Evolutionary conservation across 2,888 invertebrate species (phyloP).

Genomic region (Lithophane socia): DNA sequence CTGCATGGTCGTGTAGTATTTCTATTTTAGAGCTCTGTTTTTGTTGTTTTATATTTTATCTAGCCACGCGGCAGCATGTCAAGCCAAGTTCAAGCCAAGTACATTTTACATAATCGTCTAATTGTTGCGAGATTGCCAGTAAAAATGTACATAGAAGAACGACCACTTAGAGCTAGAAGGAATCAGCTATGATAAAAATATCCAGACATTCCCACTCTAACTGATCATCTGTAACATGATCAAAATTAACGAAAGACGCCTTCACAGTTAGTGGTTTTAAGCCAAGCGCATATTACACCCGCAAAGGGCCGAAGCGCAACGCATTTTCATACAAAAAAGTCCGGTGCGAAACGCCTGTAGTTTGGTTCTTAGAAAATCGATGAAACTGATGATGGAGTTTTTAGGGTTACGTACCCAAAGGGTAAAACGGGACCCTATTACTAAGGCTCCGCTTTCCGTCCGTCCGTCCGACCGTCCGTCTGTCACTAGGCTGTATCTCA

Average conservation of each 20-base stretch:
- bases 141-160: not conserved
- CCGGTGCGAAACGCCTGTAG: not conserved
- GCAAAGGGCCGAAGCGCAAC: not conserved
- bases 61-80: not conserved
- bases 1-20: not conserved
- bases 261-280: not conserved
- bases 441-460: no score
- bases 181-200: not conserved
- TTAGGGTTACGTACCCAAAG: no score
- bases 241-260: not conserved
- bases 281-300: not conserved
- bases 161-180: no score
- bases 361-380: not conserved
- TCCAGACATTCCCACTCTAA: not conserved
- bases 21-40: not conserved
- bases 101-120: not conserved
- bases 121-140: not conserved
- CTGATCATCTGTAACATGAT: not conserved
- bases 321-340: not conserved
- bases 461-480: no score
- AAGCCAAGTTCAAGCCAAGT: no score
- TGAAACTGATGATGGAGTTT: not conserved
- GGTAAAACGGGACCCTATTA: no score
- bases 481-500: no score
- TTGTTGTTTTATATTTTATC: not conserved